Base-by-base conservation (phyloP, 1,140 invertebrate genomes). In the Phymorhynchus buccinoides region DNA sequence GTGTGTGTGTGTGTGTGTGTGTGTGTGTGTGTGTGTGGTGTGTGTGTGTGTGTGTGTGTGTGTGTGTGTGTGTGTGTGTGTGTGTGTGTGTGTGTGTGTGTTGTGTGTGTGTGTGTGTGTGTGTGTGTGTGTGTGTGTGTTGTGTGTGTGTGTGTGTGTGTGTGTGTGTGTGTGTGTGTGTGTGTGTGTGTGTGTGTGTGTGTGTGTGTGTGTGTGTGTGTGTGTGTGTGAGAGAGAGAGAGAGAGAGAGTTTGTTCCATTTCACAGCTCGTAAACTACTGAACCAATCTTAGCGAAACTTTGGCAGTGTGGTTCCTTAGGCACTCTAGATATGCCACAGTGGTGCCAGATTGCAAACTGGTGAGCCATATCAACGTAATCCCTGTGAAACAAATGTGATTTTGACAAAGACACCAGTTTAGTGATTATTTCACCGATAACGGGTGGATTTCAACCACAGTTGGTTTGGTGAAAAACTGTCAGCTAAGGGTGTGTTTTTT, bases 1-100 rank as follows among this genome's bases (percentile, higher is more conserved):
- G 56, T 62, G 56, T 62, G 56, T 62, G 56, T 62, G 56, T 62
- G 56, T 62, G 56, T 62, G 56, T 62, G 56, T 62, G 56, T 62
- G 56, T 62, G 56, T 62, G 56, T 62, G 56, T 48, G 6, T 48
- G 44, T 48, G 18, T 48, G 18, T 48, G 44, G 44, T 48, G 44
- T 62, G 56, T 62, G 56, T 62, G 56, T 62, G 56, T 62, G 56
- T 62, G 56, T 62, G 56, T 62, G 56, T 62, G 56, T 62, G 56
- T 62, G 56, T 62, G 56, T 62, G 56, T 62, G 56, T 62, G 56
- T 62, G 56, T 62, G 56, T 62, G 56, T 62, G 56, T 62, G 56
- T 62, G 56, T 62, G 56, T 2, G 44, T 48, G 44, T 48, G 44
- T 48, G 44, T 48, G 44, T 48, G 44, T 48, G 44, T 48, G 44